Percentiles rank a stretch among this genome's conserved stretches.
Evolutionary conservation across 2,113 vertebrate genomes (phyloP).

Genomic region (Castor canadensis): DNA sequence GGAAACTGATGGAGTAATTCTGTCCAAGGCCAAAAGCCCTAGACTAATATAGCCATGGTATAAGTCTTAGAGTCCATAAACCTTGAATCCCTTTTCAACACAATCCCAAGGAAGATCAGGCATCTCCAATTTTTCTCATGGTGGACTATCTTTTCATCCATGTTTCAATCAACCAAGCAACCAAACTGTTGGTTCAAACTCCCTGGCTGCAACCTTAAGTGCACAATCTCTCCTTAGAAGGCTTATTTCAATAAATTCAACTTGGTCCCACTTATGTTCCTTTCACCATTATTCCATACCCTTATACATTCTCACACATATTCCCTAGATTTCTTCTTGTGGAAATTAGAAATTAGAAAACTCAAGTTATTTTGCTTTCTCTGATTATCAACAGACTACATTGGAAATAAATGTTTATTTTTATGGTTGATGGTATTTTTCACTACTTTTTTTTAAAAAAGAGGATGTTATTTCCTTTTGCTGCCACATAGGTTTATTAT

Average conservation of each 20-base stretch:
- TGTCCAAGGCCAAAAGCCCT: background rate
- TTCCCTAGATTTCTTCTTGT: background rate
- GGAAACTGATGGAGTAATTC: background rate
- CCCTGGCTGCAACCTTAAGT: background rate
- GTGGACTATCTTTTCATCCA: background rate
- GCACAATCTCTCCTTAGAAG: background rate
- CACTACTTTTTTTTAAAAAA: background rate
- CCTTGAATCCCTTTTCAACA: background rate
- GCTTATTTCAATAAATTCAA: background rate
- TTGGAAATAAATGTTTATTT: too few relatives aligned
- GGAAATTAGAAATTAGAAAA: background rate
- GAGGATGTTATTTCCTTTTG: background rate
- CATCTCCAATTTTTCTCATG: background rate
- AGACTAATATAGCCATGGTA: fast-evolving
- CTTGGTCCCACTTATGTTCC: background rate
- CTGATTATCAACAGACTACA: background rate
- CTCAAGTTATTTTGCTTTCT: background rate
- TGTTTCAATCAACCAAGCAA: background rate
- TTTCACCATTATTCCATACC: background rate
- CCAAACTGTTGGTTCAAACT: background rate
- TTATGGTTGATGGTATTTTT: background rate
- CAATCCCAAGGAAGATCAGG: background rate
- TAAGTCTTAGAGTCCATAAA: background rate
- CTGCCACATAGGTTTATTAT: background rate
- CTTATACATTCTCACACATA: background rate